Conservation (phyloP, 2,888 invertebrate species). For the Meiosimyza decipiens region DNA sequence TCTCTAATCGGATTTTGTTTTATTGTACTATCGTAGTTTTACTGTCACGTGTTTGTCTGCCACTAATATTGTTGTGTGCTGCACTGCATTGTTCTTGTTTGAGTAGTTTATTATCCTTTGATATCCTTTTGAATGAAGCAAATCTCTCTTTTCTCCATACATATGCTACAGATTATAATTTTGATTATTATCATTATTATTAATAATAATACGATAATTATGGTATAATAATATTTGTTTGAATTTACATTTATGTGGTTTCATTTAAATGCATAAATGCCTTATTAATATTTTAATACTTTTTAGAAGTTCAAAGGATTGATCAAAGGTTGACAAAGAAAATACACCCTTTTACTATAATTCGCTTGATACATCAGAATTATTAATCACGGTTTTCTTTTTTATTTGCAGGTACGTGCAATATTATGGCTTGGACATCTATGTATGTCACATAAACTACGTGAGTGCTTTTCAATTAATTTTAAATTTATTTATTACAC, state of each 20-base stretch:
- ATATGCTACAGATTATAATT: constrained; percentile 2
- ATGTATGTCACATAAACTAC: no score
- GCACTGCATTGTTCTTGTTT: neutral
- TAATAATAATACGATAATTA: neutral
- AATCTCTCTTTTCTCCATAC: neutral
- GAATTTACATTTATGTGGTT: no score
- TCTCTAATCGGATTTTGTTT: constrained; percentile 31
- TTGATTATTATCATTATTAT: constrained; percentile 6
- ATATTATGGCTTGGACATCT: neutral
- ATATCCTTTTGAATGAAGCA: constrained; percentile 15
- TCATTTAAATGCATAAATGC: no score
- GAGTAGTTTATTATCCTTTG: constrained; percentile 34
- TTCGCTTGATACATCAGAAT: neutral
- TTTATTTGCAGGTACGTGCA: neutral
- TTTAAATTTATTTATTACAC: no score
- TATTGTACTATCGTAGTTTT: constrained; percentile 13
- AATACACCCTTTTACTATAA: no score
- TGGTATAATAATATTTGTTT: neutral
- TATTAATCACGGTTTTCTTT: neutral
- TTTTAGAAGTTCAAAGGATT: no score
- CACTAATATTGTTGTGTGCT: neutral
- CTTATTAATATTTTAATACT: no score
- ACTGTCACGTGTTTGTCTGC: constrained; percentile 30
- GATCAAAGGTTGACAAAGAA: no score
- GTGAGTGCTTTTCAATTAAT: no score